Evolutionary conservation across 2,797 vertebrate genomes (phyloP).

Genomic region (Phaenicophaeus curvirostris): DNA sequence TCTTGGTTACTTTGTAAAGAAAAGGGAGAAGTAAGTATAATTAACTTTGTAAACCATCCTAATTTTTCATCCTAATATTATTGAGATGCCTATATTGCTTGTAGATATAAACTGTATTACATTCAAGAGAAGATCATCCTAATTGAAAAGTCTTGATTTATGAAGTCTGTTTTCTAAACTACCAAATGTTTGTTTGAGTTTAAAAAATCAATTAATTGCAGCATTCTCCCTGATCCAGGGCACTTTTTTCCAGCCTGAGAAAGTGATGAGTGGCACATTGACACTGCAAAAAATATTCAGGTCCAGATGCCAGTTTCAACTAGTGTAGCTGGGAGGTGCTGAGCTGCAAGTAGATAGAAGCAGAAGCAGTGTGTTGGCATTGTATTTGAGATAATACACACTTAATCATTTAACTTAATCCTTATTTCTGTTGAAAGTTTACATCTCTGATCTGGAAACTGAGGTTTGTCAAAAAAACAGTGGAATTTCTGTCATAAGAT

Average conservation of each 20-base stretch:
- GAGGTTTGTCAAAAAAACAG: not conserved
- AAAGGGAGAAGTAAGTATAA: not conserved
- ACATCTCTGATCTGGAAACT: not conserved
- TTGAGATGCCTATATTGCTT: not conserved
- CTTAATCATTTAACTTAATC: not conserved
- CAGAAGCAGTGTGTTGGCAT: not conserved
- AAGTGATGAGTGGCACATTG: not conserved
- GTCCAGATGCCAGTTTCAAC: not conserved
- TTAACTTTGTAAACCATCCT: not conserved
- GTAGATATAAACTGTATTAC: not conserved
- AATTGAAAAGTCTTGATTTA: not conserved
- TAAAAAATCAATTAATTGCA: not conserved
- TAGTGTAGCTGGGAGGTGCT: not conserved
- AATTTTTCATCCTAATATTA: not conserved
- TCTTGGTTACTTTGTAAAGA: not conserved
- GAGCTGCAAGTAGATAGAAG: not conserved
- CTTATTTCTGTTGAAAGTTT: not conserved
- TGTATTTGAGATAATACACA: not conserved
- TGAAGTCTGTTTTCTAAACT: not conserved
- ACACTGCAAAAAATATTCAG: not conserved
- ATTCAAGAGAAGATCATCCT: not conserved
- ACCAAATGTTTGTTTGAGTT: not conserved
- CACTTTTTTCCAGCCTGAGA: not conserved
- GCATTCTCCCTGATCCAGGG: not conserved
- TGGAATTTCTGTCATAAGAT: not conserved